Conservation (phyloP, 2,113 vertebrate genomes). For the Labrus mixtus region DNA sequence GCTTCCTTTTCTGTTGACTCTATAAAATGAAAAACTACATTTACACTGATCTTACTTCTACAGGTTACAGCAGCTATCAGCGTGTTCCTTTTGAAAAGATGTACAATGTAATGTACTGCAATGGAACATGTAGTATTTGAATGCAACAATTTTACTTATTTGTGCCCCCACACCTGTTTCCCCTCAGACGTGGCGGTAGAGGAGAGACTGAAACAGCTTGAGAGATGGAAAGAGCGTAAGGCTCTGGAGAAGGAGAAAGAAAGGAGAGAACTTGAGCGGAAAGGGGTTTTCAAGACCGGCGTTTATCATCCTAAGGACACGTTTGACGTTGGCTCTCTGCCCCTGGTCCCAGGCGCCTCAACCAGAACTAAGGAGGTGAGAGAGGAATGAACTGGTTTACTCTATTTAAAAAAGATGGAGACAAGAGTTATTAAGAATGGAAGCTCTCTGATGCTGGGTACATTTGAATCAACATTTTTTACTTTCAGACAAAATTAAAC, state of each 20-base stretch:
- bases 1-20: neutral
- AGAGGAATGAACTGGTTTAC: neutral
- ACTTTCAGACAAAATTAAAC: constrained; percentile 44
- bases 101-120: too few relatives aligned
- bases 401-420: neutral
- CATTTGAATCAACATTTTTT: neutral
- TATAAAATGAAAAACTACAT: neutral
- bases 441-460: too few relatives aligned
- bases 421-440: too few relatives aligned
- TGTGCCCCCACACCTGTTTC: neutral
- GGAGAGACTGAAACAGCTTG: constrained; percentile 88
- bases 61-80: too few relatives aligned
- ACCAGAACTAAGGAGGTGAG: constrained; percentile 81
- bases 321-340: constrained; percentile 40
- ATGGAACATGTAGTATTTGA: too few relatives aligned
- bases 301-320: constrained; percentile 84
- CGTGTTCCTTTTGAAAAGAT: too few relatives aligned
- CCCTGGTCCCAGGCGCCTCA: constrained; percentile 39
- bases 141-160: neutral
- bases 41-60: too few relatives aligned
- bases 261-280: constrained; percentile 86
- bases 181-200: constrained; percentile 60
- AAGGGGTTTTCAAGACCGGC: constrained; percentile 90
- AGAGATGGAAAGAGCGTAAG: constrained; percentile 92
- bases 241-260: constrained; percentile 89